phyloP scores from a whole-genome alignment of 2,888 invertebrate genomes.

The Serrognathus titanus region DNA sequence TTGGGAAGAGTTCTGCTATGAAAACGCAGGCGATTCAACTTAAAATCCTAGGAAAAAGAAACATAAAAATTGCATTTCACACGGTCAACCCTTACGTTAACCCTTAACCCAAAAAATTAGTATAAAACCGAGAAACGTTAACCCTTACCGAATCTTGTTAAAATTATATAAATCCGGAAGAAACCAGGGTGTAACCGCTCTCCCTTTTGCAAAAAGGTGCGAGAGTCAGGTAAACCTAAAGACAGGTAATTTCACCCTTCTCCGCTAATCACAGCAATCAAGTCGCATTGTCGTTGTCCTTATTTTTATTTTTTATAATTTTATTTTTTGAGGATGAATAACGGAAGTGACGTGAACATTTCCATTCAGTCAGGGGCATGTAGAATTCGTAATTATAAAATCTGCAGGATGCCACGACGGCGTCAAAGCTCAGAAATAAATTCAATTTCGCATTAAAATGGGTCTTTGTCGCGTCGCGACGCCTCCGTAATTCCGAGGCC shows the following conservation, averaged over 20 bases:
- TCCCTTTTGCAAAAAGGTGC: constrained; percentile 20
- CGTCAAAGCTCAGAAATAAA: constrained; percentile 28
- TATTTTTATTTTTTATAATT: not conserved
- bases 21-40: constrained; percentile 11
- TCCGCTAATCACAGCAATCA: constrained; percentile 1
- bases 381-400: constrained; percentile 14
- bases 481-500: constrained; percentile 31
- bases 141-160: constrained; percentile 40
- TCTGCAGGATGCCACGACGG: constrained; percentile 10
- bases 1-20: too few relatives aligned
- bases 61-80: constrained; percentile 35
- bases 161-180: constrained; percentile 39
- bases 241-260: constrained; percentile 19
- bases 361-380: not conserved
- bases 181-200: constrained; percentile 42
- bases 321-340: not conserved
- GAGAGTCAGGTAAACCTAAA: constrained; percentile 15
- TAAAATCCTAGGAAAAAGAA: constrained; percentile 25
- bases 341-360: not conserved
- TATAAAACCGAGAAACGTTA: constrained; percentile 26
- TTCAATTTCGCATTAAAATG: constrained; percentile 46
- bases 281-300: not conserved
- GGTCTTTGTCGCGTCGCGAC: constrained; percentile 40
- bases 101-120: constrained; percentile 25
- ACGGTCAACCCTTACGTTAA: constrained; percentile 34